These are phyloP conservation scores for Nothocercus nigrocapillus DNA, from an alignment of 2,113 vertebrate species.

Conservation along the genomic window DNA sequence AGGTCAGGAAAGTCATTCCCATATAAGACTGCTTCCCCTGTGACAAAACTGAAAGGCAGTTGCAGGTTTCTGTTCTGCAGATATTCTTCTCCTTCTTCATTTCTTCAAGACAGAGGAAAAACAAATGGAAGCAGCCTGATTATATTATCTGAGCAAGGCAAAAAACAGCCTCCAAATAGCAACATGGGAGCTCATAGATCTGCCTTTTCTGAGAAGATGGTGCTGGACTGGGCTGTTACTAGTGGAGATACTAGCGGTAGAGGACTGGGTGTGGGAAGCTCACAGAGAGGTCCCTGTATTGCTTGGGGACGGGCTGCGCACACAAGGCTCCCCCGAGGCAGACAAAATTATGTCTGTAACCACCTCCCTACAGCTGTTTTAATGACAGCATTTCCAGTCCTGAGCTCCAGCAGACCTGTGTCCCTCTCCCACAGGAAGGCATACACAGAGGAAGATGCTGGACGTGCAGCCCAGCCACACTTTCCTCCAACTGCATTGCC, in stretches of 20 bases:
- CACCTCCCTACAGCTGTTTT: background rate
- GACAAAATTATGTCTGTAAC: fast-evolving
- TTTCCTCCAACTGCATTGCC: fast-evolving
- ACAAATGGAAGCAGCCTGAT: background rate
- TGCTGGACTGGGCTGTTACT: background rate
- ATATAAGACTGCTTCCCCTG: conserved; percentile 82
- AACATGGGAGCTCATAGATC: background rate
- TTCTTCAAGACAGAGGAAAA: background rate
- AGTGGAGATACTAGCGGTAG: background rate
- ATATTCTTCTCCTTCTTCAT: conserved; percentile 47
- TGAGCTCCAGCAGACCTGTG: too few species aligned
- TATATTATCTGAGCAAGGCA: background rate
- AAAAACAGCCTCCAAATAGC: background rate
- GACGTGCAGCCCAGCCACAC: fast-evolving
- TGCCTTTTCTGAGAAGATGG: background rate
- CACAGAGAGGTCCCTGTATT: fast-evolving
- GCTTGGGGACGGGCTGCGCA: background rate
- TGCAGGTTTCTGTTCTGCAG: conserved; percentile 76
- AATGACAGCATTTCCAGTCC: background rate
- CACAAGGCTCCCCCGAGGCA: background rate
- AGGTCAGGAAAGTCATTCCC: background rate
- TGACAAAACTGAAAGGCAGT: conserved; percentile 81
- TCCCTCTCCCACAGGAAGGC: background rate
- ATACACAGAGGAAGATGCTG: fast-evolving
- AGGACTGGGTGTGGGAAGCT: background rate